These are phyloP conservation scores for Drosophila kepulauana DNA, from an alignment of 1,140 invertebrate genomes.

Conservation along the genomic window DNA sequence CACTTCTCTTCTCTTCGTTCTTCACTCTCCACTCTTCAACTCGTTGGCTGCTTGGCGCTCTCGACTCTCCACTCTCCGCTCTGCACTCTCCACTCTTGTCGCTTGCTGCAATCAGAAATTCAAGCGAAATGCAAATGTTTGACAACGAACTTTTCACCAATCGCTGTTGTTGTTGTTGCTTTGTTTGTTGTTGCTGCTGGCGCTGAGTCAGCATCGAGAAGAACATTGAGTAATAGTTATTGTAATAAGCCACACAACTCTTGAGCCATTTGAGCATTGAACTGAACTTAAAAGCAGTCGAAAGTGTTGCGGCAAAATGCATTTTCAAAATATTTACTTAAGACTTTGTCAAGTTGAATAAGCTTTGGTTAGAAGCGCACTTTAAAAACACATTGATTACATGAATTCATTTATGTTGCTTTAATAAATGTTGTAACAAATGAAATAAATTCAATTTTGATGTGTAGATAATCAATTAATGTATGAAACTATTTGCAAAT, in stretches of 20 bases:
- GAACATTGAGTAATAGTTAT: slow-evolving; percentile 57
- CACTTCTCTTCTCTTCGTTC: neutral
- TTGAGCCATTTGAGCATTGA: neutral
- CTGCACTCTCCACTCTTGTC: neutral
- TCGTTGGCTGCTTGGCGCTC: neutral
- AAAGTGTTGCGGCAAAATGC: neutral
- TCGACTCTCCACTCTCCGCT: neutral
- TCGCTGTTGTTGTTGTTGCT: slow-evolving; percentile 35
- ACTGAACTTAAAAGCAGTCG: slow-evolving; percentile 21
- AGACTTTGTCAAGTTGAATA: neutral
- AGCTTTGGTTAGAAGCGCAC: neutral
- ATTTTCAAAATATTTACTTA: neutral
- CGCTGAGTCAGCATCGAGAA: slow-evolving; percentile 60
- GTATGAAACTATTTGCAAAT: no score
- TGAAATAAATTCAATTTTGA: no score
- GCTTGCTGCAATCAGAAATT: slow-evolving; percentile 76
- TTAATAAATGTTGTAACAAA: no score
- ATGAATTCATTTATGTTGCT: no score
- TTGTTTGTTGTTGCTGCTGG: slow-evolving; percentile 17
- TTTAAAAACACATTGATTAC: no score
- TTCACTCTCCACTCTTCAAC: neutral
- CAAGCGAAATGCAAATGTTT: slow-evolving; percentile 83
- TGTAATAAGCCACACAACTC: slow-evolving; percentile 19
- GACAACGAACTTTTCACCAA: slow-evolving; percentile 72
- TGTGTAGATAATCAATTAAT: no score